A percentile compares a stretch with the other conserved stretches of the same genome.
Conservation (phyloP, 2,888 invertebrate species). For the Campoletis raptor region DNA sequence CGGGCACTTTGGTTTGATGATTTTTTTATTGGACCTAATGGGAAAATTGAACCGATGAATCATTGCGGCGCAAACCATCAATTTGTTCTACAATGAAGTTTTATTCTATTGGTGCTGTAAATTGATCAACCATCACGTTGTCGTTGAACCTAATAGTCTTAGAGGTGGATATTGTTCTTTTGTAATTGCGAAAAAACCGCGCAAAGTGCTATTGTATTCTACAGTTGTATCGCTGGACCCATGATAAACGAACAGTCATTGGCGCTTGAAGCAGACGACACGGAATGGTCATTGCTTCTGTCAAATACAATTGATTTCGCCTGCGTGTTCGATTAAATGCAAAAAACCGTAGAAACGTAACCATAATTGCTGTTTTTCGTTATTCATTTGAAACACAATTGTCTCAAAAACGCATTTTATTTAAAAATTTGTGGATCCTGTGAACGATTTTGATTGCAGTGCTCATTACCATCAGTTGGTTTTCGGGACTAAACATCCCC, state of each 20-base stretch:
- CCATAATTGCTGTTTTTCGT: background rate
- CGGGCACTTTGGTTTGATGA: conserved; percentile 13
- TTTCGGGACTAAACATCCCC: too few species aligned
- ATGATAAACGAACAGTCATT: background rate
- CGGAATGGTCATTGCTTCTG: background rate
- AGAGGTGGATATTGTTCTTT: background rate
- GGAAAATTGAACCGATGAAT: conserved; percentile 15
- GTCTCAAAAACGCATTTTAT: background rate
- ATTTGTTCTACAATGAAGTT: conserved; percentile 2
- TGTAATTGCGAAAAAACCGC: background rate
- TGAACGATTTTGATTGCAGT: background rate
- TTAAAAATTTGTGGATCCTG: background rate
- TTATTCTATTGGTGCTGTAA: background rate
- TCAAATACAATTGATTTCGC: background rate
- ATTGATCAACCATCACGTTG: background rate
- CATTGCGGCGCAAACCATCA: background rate
- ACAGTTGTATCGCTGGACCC: background rate
- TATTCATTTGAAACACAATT: background rate
- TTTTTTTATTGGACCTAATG: conserved; percentile 38
- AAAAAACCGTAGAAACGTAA: background rate
- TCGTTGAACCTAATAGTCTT: background rate
- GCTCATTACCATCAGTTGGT: background rate
- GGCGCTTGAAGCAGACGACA: conserved; percentile 1
- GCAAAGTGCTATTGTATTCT: background rate
- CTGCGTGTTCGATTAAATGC: background rate